Evolutionary conservation across 2,797 vertebrate species (phyloP), one percentile per base, ranked within the genome.

Genomic region (Coregonus suidteri): DNA sequence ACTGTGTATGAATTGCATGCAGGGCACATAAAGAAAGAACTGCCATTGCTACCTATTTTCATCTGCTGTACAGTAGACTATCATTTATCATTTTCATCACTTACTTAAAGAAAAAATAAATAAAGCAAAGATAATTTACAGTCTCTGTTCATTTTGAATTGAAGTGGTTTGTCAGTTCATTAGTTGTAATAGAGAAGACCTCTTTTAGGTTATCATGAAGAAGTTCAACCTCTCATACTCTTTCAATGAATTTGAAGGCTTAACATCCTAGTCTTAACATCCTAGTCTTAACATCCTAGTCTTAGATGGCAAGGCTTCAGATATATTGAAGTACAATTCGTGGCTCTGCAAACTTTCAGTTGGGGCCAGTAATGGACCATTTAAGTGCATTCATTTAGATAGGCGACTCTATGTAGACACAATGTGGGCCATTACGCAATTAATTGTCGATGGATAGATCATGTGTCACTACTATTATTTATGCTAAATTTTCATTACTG

Each of bases 291-390:
- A n/a, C n/a, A 25, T 25, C 25, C 25, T 25, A 25, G 25, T 25
- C 13, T 11, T 64, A 30, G 20, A 64, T 30, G 59, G 20, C 3
- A 20, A 30, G n/a, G 9, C 25, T 64, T 18, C 7, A 64, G 25
- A 25, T 1, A 64, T 64, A 47, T 6, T 59, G 18, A 9, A 20
- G 18, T 59, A 5, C n/a, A 20, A 20, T 20, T 7, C 1, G 11
- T 62, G 59, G 31, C 65, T 16, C 30, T 67, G 31, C 25, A 31
- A 67, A 67, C 65, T 31, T 75, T 65, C 78, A 76, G 78, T 18
- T 76, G 66, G 74, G 70, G 68, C 30, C 74, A 72, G n/a, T 72
- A 72, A 75, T 59, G 64, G 37, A 51, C 68, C 59, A 73, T 37
- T 30, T 71, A 47, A 71, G 13, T 51, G 18, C 20, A 18, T 41